Base-by-base conservation (phyloP, 2,113 vertebrate genomes). In the Pollimyrus isidori region DNA sequence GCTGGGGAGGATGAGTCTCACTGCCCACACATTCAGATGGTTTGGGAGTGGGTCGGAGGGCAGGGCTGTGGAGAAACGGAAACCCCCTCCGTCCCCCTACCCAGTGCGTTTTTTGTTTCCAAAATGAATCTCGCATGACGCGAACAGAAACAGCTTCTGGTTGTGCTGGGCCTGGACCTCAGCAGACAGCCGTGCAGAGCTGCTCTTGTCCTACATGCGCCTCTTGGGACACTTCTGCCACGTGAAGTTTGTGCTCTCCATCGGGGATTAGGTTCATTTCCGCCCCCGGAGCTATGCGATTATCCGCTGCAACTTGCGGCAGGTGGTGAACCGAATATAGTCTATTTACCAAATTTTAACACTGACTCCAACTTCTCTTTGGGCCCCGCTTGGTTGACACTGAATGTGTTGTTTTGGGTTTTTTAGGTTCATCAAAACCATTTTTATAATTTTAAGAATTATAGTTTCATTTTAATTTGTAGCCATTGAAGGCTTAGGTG, bases 31-130 rank as follows among this genome's bases (percentile, higher is more conserved):
- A 46, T 87, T 52, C 4, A 21, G 11, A 89, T 19, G 26, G 7
- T 26, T 26, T 11, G 46, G 4, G 7, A 35, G 35, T 30, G 2
- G 3, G 23, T 5, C 1, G 21, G 42, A 85, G 21, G 30, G 49
- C 50, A 21, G 21, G 23, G 86, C 49, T 7, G 7, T 2, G 15
- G 49, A 56, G n/a, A 42, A 17, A 87, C 3, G 86, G 26, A 86
- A 19, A 17, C 21, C 23, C 48, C 19, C 48, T 92, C 92, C 84
- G 89, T 62, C 80, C 91, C 26, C 76, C 76, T 49, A 2, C 50
- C 50, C 49, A 30, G 73, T 42, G 73, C 6, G 15, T 15, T 87
- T 26, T 87, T 87, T 35, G 26, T 19, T 35, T 87, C 82, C 21
- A 26, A 85, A 85, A 50, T 86, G 83, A 86, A 50, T 2, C n/a